These are phyloP conservation scores for Diarsia brunnea DNA, from an alignment of 2,888 invertebrate species.

Conservation along the genomic window DNA sequence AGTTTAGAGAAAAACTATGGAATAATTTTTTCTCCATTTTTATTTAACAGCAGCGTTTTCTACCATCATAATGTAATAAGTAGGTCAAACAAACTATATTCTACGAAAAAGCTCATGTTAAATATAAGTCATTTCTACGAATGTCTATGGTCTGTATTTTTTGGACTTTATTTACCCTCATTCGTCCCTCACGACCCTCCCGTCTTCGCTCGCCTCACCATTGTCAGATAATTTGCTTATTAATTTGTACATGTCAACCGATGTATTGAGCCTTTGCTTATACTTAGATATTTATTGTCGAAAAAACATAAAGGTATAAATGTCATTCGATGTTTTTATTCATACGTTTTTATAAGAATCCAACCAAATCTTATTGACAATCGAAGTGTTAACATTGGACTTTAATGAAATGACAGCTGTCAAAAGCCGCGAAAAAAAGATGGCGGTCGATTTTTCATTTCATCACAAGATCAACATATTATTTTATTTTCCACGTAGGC, in stretches of 20 bases:
- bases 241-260: conserved; percentile 62
- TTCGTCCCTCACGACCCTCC: conserved; percentile 57
- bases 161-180: conserved; percentile 67
- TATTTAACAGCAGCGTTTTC: neutral
- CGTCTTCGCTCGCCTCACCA: conserved; percentile 68
- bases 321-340: too few relatives aligned
- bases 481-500: conserved; percentile 73
- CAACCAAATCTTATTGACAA: neutral
- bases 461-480: conserved; percentile 73
- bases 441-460: conserved; percentile 67
- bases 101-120: conserved; percentile 16
- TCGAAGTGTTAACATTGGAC: neutral
- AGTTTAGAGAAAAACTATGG: neutral
- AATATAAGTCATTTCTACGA: conserved; percentile 36
- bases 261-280: conserved; percentile 41
- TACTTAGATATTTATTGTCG: neutral
- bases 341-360: neutral
- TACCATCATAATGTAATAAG: neutral
- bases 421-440: conserved; percentile 14
- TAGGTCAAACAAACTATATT: neutral
- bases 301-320: neutral
- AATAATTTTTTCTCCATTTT: neutral
- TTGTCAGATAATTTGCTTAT: conserved; percentile 71
- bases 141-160: conserved; percentile 54
- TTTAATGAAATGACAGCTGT: neutral